A percentile compares a stretch with the other conserved stretches of the same genome.
These are phyloP conservation scores for Drosophila picticornis DNA, from an alignment of 2,888 invertebrate species.

Conservation along the genomic window DNA sequence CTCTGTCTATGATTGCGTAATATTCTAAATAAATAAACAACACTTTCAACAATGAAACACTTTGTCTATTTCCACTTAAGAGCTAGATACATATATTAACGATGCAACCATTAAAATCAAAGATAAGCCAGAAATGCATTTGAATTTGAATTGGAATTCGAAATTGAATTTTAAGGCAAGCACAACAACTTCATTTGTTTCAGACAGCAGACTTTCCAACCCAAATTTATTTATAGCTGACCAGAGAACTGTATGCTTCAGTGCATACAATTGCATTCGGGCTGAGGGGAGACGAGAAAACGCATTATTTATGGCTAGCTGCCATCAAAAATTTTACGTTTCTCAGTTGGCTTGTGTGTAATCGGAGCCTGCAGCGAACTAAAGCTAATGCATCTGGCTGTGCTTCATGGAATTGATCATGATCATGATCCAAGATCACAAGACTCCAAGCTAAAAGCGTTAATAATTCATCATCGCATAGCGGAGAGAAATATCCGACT, in stretches of 20 bases:
- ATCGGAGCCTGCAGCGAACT: constrained; percentile 43
- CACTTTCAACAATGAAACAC: background rate
- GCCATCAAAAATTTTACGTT: constrained; percentile 48
- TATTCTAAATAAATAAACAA: constrained; percentile 33
- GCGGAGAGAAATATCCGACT: constrained; percentile 25
- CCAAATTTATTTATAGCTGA: constrained; percentile 65
- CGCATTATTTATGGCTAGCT: constrained; percentile 67
- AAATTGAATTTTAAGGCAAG: constrained; percentile 13
- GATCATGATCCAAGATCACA: constrained; percentile 22
- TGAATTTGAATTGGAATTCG: constrained; percentile 8
- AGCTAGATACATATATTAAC: background rate
- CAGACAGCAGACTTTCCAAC: constrained; percentile 32
- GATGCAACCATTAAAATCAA: background rate
- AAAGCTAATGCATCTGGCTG: constrained; percentile 45
- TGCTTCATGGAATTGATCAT: constrained; percentile 53
- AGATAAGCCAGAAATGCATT: constrained; percentile 5
- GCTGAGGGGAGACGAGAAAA: background rate
- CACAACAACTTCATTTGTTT: constrained; percentile 40
- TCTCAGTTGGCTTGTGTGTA: constrained; percentile 45
- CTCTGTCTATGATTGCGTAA: constrained; percentile 59
- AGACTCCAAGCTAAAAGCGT: constrained; percentile 42
- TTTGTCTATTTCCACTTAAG: constrained; percentile 1
- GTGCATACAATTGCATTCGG: constrained; percentile 18
- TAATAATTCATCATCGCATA: constrained; percentile 53
- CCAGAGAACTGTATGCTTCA: constrained; percentile 48